phyloP scores from a whole-genome alignment of 2,113 vertebrate species.

The Oophaga pumilio region DNA sequence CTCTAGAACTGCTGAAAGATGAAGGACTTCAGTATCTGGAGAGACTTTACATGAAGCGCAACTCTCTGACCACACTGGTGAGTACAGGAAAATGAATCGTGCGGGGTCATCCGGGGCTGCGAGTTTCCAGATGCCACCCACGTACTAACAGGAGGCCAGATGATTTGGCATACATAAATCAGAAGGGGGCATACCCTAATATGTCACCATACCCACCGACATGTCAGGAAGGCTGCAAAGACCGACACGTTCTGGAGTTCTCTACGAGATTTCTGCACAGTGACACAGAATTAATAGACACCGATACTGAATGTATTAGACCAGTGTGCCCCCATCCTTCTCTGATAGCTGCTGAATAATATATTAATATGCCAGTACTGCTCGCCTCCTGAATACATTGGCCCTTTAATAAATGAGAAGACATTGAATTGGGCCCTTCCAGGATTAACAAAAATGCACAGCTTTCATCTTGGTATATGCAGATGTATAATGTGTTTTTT shows the following conservation, averaged over 20 bases:
- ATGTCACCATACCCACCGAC: too few relatives aligned
- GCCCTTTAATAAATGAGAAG: too few relatives aligned
- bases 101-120: neutral
- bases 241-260: too few relatives aligned
- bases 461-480: neutral
- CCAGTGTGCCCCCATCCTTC: too few relatives aligned
- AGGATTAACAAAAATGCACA: neutral
- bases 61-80: slow-evolving; percentile 94
- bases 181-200: too few relatives aligned
- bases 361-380: too few relatives aligned
- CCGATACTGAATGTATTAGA: too few relatives aligned
- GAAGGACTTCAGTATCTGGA: slow-evolving; percentile 93
- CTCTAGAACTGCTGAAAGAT: slow-evolving; percentile 87
- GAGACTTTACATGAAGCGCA: slow-evolving; percentile 97
- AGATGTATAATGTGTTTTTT: neutral
- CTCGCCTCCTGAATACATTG: too few relatives aligned
- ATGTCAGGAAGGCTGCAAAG: too few relatives aligned
- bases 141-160: neutral
- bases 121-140: neutral
- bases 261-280: too few relatives aligned
- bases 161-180: neutral
- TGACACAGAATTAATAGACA: too few relatives aligned
- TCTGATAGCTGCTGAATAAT: too few relatives aligned
- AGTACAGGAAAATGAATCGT: neutral
- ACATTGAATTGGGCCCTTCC: neutral